Conservation (phyloP, 1,140 invertebrate species). For the Drosophila lacteicornis region DNA sequence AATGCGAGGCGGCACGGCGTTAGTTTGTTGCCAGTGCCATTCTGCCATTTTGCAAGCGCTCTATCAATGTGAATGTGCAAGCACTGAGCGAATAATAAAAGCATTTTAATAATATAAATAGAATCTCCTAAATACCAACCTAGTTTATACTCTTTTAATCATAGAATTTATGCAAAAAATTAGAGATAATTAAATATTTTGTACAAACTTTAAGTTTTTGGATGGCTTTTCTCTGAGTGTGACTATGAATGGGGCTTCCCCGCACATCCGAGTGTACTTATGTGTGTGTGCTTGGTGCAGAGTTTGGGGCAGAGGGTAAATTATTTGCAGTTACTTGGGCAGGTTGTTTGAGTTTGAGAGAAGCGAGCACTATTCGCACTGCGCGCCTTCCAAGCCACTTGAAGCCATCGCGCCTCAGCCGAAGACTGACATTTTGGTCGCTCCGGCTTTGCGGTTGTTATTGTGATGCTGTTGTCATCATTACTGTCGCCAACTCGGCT, state of each 20-base stretch:
- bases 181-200: background rate
- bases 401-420: slow-evolving; percentile 33
- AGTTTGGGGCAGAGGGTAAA: slow-evolving; percentile 32
- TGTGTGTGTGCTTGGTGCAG: slow-evolving; percentile 10
- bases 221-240: background rate
- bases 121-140: background rate
- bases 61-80: slow-evolving; percentile 24
- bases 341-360: slow-evolving; percentile 52
- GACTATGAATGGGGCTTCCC: background rate
- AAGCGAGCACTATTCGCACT: background rate
- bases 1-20: slow-evolving; percentile 44
- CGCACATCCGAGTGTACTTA: background rate
- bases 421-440: slow-evolving; percentile 53
- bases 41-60: slow-evolving; percentile 33
- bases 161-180: background rate
- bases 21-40: slow-evolving; percentile 47
- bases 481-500: slow-evolving; percentile 47
- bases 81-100: background rate
- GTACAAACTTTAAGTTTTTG: background rate
- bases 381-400: slow-evolving; percentile 47
- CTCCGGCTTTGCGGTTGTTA: slow-evolving; percentile 54
- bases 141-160: no score
- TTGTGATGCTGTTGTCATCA: slow-evolving; percentile 60
- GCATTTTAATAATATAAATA: no score
- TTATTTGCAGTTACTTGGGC: slow-evolving; percentile 67